These are phyloP conservation scores for Epinephelus fuscoguttatus DNA, from an alignment of 2,113 vertebrate genomes.

Conservation along the genomic window DNA sequence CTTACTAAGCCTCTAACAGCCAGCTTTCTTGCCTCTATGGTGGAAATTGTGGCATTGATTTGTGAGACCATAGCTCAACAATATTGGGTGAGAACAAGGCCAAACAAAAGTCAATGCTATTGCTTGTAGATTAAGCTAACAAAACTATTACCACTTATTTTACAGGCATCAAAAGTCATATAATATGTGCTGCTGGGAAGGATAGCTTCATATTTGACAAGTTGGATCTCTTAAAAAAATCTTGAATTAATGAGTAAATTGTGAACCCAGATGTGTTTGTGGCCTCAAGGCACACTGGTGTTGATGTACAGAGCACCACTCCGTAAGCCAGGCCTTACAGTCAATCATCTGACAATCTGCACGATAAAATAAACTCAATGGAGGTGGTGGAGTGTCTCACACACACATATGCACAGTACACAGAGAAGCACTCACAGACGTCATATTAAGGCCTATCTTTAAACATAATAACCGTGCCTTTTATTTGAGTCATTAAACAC, in stretches of 20 bases:
- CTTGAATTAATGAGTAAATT: conserved; percentile 6
- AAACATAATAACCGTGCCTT: conserved; percentile 68
- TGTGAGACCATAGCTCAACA: not conserved
- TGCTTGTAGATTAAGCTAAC: not conserved
- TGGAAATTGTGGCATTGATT: not conserved
- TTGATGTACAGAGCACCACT: conserved; percentile 39
- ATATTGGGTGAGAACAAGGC: conserved; percentile 2
- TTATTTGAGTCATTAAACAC: conserved; percentile 75
- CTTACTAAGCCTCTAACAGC: not conserved
- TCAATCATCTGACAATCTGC: conserved; percentile 61
- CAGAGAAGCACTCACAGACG: conserved; percentile 25
- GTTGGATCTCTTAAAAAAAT: not conserved
- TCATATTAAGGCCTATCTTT: conserved; percentile 60
- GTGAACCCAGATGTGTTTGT: conserved; percentile 43
- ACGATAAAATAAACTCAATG: conserved; percentile 52
- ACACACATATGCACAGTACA: conserved; percentile 23
- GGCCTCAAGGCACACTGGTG: conserved; percentile 20
- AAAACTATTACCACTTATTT: not conserved
- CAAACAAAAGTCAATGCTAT: not conserved
- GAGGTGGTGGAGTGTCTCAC: conserved; percentile 25
- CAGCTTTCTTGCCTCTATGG: not conserved
- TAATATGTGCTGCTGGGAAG: not conserved
- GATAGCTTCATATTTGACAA: not conserved
- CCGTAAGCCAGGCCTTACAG: conserved; percentile 40
- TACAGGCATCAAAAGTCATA: not conserved